These are phyloP conservation scores for Poeciliopsis retropinna DNA, from an alignment of 2,113 vertebrate genomes.

Conservation along the genomic window DNA sequence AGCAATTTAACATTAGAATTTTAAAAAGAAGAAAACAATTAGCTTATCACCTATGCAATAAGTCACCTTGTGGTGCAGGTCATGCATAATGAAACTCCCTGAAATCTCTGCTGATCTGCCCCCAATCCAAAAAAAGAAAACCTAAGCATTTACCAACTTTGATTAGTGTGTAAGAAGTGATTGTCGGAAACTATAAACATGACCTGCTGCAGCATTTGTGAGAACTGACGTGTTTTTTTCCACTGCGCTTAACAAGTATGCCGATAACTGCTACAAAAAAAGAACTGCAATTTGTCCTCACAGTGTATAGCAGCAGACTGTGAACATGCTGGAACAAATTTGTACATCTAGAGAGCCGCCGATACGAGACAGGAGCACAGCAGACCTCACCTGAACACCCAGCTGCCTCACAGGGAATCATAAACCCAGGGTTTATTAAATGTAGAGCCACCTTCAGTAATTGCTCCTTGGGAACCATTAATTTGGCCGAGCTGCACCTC, in stretches of 20 bases:
- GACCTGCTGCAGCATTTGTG: slow-evolving; percentile 52
- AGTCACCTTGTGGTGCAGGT: not conserved
- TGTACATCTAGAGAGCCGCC: slow-evolving; percentile 27
- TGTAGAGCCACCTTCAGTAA: not conserved
- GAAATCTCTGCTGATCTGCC: not conserved
- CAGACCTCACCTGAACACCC: not conserved
- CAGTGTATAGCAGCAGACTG: slow-evolving; percentile 28
- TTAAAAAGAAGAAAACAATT: not conserved
- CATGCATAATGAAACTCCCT: not conserved
- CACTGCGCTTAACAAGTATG: slow-evolving; percentile 59
- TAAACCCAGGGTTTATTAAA: not conserved
- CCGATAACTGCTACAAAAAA: slow-evolving; percentile 33
- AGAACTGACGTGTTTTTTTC: slow-evolving; percentile 67
- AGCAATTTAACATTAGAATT: not conserved
- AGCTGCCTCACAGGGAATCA: not conserved
- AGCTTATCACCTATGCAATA: not conserved
- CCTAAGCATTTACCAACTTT: too few relatives aligned
- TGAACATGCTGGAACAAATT: slow-evolving; percentile 73
- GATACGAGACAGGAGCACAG: slow-evolving; percentile 9
- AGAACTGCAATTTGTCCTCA: slow-evolving; percentile 52
- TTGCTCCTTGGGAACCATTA: not conserved
- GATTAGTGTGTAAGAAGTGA: not conserved
- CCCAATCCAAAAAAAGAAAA: too few relatives aligned
- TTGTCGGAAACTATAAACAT: slow-evolving; percentile 3
- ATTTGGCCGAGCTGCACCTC: not conserved